Conservation (phyloP, 2,797 vertebrate species). For the Potorous gilbertii region DNA sequence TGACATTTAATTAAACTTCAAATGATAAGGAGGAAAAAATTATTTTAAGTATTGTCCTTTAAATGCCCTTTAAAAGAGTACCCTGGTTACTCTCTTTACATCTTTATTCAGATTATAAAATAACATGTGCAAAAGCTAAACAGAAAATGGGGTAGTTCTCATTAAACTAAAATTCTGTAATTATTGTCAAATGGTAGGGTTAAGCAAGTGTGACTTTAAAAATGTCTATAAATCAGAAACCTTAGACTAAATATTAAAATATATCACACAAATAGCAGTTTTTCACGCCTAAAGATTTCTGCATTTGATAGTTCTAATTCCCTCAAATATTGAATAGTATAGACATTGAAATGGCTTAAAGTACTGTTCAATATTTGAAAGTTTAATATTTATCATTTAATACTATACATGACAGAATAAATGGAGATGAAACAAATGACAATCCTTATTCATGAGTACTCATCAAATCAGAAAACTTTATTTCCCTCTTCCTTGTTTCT, state of each 20-base stretch:
- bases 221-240: background rate
- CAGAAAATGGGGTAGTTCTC: background rate
- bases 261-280: background rate
- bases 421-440: background rate
- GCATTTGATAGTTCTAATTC: background rate
- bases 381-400: background rate
- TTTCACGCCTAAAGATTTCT: background rate
- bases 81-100: background rate
- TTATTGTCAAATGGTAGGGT: background rate
- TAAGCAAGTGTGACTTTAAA: background rate
- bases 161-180: background rate
- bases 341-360: background rate
- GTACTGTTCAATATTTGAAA: background rate
- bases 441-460: background rate
- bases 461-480: background rate
- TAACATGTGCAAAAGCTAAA: constrained; percentile 6
- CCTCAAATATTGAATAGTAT: background rate
- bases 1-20: constrained; percentile 27
- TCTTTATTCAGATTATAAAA: constrained; percentile 22
- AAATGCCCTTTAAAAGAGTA: constrained; percentile 5
- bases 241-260: background rate
- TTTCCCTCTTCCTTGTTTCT: background rate
- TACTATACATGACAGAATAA: background rate
- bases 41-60: background rate
- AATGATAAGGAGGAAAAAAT: background rate